phyloP scores from a whole-genome alignment of 2,797 vertebrate genomes.

The Xiphophorus birchmanni region DNA sequence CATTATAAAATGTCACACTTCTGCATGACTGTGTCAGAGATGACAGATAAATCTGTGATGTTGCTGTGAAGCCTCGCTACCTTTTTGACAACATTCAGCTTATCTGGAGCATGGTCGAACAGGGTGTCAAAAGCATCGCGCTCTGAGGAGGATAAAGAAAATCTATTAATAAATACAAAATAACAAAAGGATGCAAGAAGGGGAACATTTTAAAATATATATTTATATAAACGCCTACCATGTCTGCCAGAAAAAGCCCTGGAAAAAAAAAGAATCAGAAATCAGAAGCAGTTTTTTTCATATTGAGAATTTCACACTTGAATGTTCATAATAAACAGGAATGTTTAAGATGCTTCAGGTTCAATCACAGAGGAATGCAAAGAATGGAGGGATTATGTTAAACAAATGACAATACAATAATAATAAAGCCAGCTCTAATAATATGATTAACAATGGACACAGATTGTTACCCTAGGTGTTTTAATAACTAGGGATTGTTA shows the following conservation, averaged over 20 bases:
- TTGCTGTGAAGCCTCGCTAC: conserved; percentile 61
- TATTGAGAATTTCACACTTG: conserved; percentile 50
- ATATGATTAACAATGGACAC: conserved; percentile 64
- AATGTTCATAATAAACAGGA: conserved; percentile 29
- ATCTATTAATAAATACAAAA: neutral
- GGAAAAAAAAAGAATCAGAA: conserved; percentile 6
- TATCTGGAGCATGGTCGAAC: conserved; percentile 97
- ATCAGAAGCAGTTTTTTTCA: conserved; percentile 7
- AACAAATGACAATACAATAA: conserved; percentile 52
- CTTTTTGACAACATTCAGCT: conserved; percentile 98
- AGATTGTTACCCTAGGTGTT: conserved; percentile 45
- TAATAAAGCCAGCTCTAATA: conserved; percentile 46
- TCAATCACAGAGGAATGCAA: conserved; percentile 69
- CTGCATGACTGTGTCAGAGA: neutral
- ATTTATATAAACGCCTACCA: conserved; percentile 71
- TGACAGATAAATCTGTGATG: neutral
- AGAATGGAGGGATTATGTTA: conserved; percentile 43
- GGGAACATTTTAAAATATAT: neutral
- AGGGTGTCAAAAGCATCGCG: conserved; percentile 96
- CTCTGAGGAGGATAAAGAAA: conserved; percentile 76
- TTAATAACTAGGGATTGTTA: conserved; percentile 38
- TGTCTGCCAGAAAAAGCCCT: conserved; percentile 97
- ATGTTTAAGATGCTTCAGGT: conserved; percentile 38
- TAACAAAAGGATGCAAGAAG: neutral
- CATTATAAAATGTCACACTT: conserved; percentile 4